Percentiles rank a stretch among this genome's conserved stretches.
Evolutionary conservation across 2,888 invertebrate genomes (phyloP).

Genomic region (Drosophila falleni): DNA sequence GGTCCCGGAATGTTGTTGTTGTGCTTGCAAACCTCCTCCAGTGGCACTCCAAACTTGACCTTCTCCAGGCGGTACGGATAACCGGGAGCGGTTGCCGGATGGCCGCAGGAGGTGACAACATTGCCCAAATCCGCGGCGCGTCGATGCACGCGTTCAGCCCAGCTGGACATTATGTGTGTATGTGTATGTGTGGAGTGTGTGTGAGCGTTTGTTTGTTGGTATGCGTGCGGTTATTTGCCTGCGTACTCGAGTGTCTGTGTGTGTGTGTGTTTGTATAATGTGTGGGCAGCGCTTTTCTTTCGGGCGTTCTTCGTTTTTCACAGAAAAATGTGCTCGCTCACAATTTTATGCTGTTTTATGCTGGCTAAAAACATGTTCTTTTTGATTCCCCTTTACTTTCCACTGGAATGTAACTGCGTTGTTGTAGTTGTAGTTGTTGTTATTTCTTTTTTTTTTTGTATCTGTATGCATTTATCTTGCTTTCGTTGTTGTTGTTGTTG

Average conservation of each 20-base stretch:
- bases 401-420: constrained; percentile 71
- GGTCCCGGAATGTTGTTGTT: constrained; percentile 98
- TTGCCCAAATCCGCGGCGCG: constrained; percentile 95
- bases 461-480: constrained; percentile 57
- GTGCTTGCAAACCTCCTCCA: constrained; percentile 97
- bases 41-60: constrained; percentile 96
- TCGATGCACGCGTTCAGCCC: constrained; percentile 96
- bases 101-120: constrained; percentile 96
- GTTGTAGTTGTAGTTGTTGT: constrained; percentile 38
- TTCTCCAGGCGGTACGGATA: constrained; percentile 95
- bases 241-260: constrained; percentile 20
- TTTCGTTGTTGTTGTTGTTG: constrained; percentile 43
- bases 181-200: constrained; percentile 7
- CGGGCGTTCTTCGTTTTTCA: constrained; percentile 64
- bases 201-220: constrained; percentile 25
- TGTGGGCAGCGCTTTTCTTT: constrained; percentile 66
- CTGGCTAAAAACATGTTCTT: constrained; percentile 62
- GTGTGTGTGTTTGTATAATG: constrained; percentile 17
- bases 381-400: constrained; percentile 48
- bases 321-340: constrained; percentile 73
- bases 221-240: constrained; percentile 47
- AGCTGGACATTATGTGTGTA: constrained; percentile 89
- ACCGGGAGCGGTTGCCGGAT: constrained; percentile 90
- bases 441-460: constrained; percentile 33
- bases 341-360: constrained; percentile 73